Base-by-base conservation (phyloP, 2,113 vertebrate genomes). In the Colossoma macropomum region DNA sequence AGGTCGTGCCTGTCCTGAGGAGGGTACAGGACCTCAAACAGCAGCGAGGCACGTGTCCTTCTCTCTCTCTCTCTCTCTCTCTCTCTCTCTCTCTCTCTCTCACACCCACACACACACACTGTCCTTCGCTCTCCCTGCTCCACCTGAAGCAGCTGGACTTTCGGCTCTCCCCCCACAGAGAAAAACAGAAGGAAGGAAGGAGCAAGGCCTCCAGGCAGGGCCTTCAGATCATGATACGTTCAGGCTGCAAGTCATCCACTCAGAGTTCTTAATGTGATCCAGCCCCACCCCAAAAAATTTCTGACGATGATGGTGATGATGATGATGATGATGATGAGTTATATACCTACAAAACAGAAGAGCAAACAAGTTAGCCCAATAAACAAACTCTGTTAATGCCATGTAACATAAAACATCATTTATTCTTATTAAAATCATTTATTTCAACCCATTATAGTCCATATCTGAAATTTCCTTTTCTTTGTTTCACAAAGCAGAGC, bases 171-270 rank as follows among this genome's bases (percentile, higher is more conserved):
- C 74, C 85, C 85, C 75, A 25, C 50, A 59, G 30, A 45, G 75
- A 76, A 69, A 59, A 32, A 83, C 60, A 70, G 68, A 84, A 82
- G 87, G 77, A 77, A 69, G 85, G 85, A 90, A 89, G 81, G 79
- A 85, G 59, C 1, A 66, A 88, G 90, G 81, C 86, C 56, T 83
- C 45, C 82, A 59, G 83, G 77, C 80, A 38, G 86, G 82, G 77
- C 87, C 87, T 86, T 94, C 92, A 93, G 94, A 93, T 93, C 93
- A 94, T 94, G 92, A 90, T 93, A 90, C 83, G 74, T 71, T 86
- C 77, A 23, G 76, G 76, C 80, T 77, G 83, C 84, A 86, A 91
- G 86, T 91, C 91, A 83, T 92, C 90, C 76, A 81, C 84, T 73
- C 83, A 79, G 88, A 82, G 85, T 85, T 85, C 81, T 77, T 73